phyloP scores from a whole-genome alignment of 2,113 vertebrate genomes.

The Eptesicus fuscus region DNA sequence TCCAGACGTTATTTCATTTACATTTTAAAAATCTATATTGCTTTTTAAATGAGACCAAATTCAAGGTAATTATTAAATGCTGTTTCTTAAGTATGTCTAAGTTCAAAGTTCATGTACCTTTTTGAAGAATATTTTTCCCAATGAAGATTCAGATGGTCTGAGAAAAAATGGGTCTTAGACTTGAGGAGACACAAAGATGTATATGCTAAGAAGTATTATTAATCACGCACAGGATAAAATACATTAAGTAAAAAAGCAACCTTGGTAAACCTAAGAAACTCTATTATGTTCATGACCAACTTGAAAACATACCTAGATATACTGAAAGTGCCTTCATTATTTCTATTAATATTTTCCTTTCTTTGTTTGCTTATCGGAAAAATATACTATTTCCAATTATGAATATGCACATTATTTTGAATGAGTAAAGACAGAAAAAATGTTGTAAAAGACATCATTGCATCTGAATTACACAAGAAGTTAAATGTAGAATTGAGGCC shows the following conservation, averaged over 20 bases:
- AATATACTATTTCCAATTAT: neutral
- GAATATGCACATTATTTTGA: neutral
- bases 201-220: neutral
- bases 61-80: neutral
- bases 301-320: neutral
- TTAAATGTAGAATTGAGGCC: neutral
- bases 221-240: neutral
- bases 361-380: neutral
- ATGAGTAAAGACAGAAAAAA: neutral
- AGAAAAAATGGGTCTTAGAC: neutral
- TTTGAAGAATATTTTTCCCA: neutral
- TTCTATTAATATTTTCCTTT: neutral
- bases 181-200: neutral
- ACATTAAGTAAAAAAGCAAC: conserved; percentile 1
- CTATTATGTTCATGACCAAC: neutral
- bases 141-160: neutral
- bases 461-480: neutral
- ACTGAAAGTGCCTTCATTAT: neutral
- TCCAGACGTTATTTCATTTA: conserved; percentile 1
- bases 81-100: neutral
- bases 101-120: neutral
- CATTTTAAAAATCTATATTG: neutral
- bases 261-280: neutral
- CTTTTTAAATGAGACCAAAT: conserved; percentile 29
- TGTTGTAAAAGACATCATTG: neutral